Percentiles rank a stretch among this genome's conserved stretches.
phyloP scores from a whole-genome alignment of 2,113 vertebrate genomes.

The Neomonachus schauinslandi region DNA sequence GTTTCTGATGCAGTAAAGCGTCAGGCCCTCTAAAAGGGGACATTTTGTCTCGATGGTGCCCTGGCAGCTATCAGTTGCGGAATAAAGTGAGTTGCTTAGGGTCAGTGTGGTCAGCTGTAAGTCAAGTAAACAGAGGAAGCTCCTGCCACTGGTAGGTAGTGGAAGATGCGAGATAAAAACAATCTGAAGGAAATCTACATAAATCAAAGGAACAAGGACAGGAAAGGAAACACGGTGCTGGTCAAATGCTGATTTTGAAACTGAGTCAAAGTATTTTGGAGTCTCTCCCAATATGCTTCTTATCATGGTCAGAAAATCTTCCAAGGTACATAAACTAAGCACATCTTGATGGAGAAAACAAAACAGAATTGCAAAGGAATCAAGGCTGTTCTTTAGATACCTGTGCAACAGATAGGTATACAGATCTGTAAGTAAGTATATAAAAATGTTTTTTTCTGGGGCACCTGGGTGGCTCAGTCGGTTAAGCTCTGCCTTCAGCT shows the following conservation, averaged over 20 bases:
- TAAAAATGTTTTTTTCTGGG: background rate
- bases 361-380: background rate
- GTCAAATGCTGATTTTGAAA: background rate
- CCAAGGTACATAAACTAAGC: background rate
- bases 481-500: background rate
- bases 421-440: background rate
- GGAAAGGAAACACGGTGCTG: background rate
- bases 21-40: background rate
- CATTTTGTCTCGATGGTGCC: background rate
- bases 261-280: background rate
- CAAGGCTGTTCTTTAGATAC: background rate
- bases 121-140: background rate
- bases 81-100: background rate
- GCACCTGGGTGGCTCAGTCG: background rate
- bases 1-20: background rate
- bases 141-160: too few species aligned
- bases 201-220: background rate
- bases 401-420: background rate
- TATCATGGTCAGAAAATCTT: background rate
- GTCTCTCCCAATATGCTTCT: background rate
- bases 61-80: background rate
- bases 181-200: background rate
- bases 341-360: background rate
- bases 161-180: background rate
- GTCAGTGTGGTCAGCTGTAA: background rate